Percentiles rank a stretch among this genome's conserved stretches.
Conservation (phyloP, 2,113 vertebrate species). For the Nyctibius bracteatus region DNA sequence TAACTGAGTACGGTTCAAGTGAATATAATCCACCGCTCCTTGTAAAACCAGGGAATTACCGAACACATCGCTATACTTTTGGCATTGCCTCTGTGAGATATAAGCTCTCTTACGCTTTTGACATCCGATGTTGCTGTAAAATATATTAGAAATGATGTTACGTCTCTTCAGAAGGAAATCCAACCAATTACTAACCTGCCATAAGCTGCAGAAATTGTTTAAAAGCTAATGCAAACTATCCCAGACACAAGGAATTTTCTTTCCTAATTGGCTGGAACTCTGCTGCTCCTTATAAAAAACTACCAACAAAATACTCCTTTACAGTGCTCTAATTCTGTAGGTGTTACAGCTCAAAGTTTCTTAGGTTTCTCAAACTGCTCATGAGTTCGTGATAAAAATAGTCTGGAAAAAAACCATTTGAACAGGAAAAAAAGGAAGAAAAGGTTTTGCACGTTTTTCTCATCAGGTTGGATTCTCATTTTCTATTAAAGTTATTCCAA, state of each 20-base stretch:
- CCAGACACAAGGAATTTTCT: constrained; percentile 29
- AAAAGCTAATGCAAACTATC: constrained; percentile 2
- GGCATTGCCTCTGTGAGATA: not conserved
- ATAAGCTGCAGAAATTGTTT: not conserved
- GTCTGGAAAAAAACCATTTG: not conserved
- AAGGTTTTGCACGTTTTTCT: constrained; percentile 33
- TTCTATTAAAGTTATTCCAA: constrained; percentile 22
- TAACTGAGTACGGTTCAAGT: not conserved
- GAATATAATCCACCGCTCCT: not conserved
- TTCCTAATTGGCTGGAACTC: constrained; percentile 23
- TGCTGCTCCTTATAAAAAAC: not conserved
- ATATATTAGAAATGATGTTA: not conserved
- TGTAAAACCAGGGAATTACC: not conserved
- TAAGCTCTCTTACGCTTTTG: not conserved
- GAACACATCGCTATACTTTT: not conserved
- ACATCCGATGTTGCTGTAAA: not conserved
- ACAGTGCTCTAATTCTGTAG: not conserved
- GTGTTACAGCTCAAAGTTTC: not conserved
- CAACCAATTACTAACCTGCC: not conserved
- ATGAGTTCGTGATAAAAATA: not conserved
- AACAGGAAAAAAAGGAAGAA: not conserved
- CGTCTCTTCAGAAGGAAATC: constrained; percentile 21
- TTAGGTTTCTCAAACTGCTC: not conserved
- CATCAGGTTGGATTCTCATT: not conserved
- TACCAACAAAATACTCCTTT: not conserved